Conservation (phyloP, 64 coral and sea anemone species). For the Pocillopora verrucosa region DNA sequence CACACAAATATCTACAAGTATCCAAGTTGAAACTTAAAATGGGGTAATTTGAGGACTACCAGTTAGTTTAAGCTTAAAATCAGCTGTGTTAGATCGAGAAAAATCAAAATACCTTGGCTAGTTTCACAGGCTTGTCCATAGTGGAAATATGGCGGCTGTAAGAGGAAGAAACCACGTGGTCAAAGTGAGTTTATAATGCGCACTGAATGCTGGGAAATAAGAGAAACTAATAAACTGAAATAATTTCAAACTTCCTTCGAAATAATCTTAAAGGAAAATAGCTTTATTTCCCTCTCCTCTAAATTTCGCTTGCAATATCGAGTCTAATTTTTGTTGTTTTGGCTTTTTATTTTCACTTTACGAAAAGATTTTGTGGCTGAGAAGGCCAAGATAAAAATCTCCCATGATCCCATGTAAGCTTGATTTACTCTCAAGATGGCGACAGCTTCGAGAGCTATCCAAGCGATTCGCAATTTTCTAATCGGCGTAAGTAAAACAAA, state of each 20-base stretch:
- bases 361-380: neutral
- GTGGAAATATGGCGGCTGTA: constrained; percentile 67
- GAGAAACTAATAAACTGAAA: neutral
- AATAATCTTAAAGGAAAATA: neutral
- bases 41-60: neutral
- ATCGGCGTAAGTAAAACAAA: constrained; percentile 57
- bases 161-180: constrained; percentile 86
- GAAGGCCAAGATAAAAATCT: neutral
- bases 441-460: constrained; percentile 51
- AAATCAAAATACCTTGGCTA: constrained; percentile 77
- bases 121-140: constrained; percentile 97
- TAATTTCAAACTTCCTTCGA: neutral
- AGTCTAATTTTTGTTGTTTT: too few species aligned
- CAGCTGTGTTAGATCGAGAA: neutral
- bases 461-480: constrained; percentile 74
- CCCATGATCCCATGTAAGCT: neutral
- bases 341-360: too few species aligned
- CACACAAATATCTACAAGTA: neutral
- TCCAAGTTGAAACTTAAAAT: neutral
- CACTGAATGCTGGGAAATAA: constrained; percentile 37
- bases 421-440: constrained; percentile 62
- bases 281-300: too few species aligned
- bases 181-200: neutral
- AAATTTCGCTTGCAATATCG: too few species aligned
- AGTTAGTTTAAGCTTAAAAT: neutral